Conservation (phyloP, 2,888 invertebrate species). For the Drosophila parthenogenetica region DNA sequence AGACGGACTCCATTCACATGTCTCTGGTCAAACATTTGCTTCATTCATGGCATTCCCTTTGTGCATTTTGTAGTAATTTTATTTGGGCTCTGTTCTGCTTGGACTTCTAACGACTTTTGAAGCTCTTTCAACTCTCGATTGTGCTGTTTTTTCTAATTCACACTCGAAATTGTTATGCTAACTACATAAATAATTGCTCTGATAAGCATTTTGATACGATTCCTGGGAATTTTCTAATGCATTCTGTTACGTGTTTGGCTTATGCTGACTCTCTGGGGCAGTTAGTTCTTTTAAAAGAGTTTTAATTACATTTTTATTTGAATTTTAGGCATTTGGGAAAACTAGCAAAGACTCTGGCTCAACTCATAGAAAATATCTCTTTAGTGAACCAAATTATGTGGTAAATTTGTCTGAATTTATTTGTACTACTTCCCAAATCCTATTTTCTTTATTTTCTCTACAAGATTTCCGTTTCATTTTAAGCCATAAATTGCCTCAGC, state of each 20-base stretch:
- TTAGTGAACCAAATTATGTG: too few relatives aligned
- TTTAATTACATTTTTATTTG: background rate
- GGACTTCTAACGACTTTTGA: slow-evolving; percentile 46
- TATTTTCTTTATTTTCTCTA: background rate
- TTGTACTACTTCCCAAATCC: background rate
- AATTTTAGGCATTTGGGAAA: background rate
- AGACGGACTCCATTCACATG: slow-evolving; percentile 10
- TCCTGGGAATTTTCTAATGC: slow-evolving; percentile 1
- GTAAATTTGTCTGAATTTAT: too few relatives aligned
- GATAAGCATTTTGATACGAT: background rate
- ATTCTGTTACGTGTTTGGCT: background rate
- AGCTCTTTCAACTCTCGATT: slow-evolving; percentile 33
- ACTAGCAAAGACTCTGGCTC: background rate
- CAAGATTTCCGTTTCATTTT: slow-evolving; percentile 31
- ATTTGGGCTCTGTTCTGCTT: slow-evolving; percentile 12
- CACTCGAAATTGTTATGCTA: slow-evolving; percentile 26
- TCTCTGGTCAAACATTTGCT: slow-evolving; percentile 17
- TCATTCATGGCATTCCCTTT: slow-evolving; percentile 65
- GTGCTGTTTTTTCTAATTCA: slow-evolving; percentile 32
- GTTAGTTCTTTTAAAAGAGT: background rate
- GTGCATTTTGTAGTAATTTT: slow-evolving; percentile 57
- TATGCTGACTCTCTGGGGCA: background rate
- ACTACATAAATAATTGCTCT: background rate
- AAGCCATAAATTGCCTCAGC: background rate
- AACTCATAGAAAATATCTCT: too few relatives aligned